These are phyloP conservation scores for Mixornis gularis DNA, from an alignment of 2,113 vertebrate genomes.

Conservation along the genomic window DNA sequence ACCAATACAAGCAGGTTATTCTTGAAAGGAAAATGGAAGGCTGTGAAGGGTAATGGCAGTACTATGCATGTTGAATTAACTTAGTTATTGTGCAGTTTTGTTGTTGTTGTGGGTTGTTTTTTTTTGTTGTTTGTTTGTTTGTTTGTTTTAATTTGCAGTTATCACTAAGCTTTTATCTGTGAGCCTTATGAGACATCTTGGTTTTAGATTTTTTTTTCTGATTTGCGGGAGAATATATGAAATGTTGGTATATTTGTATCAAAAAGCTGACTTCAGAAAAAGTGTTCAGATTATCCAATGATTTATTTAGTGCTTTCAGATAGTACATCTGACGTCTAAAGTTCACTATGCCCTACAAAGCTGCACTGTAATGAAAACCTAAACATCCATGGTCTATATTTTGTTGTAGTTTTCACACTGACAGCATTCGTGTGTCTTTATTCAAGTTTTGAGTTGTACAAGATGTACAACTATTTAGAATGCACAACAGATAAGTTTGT, in stretches of 20 bases:
- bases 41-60: background rate
- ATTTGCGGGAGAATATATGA: background rate
- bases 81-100: background rate
- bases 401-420: background rate
- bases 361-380: background rate
- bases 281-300: background rate
- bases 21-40: background rate
- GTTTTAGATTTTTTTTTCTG: background rate
- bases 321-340: background rate
- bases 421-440: background rate
- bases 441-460: background rate
- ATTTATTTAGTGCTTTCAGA: background rate
- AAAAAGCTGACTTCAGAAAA: background rate
- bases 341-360: background rate
- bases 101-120: no score
- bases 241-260: background rate
- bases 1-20: background rate
- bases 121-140: no score
- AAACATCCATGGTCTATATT: rapidly evolving
- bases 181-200: background rate
- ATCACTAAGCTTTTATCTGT: background rate
- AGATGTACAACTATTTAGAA: background rate
- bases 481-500: background rate
- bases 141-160: background rate
- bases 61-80: background rate